Percentiles rank a stretch among this genome's conserved stretches.
Conservation (phyloP, 2,888 invertebrate species). For the Yponomeuta plumbellus region DNA sequence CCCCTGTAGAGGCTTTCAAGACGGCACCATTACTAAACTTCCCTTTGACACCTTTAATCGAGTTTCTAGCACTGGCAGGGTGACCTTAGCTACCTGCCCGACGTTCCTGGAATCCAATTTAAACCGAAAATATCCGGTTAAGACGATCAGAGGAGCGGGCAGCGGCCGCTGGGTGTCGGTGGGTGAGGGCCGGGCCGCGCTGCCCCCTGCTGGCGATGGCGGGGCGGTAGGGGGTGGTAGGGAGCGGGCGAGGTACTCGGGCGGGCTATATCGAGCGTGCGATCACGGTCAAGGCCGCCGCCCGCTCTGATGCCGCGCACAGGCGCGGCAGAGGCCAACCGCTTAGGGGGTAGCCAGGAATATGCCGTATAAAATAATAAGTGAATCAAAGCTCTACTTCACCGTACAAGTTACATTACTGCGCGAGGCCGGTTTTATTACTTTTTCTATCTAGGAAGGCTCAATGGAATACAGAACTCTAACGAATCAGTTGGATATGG, state of each 20-base stretch:
- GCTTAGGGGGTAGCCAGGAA: slow-evolving; percentile 1
- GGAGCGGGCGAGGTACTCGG: slow-evolving; percentile 39
- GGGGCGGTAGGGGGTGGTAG: slow-evolving; percentile 30
- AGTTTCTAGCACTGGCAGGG: not conserved
- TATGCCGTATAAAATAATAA: slow-evolving; percentile 1
- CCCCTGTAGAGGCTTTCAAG: not conserved
- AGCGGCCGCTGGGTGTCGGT: slow-evolving; percentile 23
- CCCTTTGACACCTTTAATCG: not conserved
- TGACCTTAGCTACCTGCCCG: not conserved
- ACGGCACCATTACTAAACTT: not conserved
- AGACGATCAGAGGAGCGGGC: slow-evolving; percentile 33
- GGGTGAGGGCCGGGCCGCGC: slow-evolving; percentile 17
- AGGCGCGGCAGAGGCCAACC: slow-evolving; percentile 40
- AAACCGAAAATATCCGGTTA: slow-evolving; percentile 38
- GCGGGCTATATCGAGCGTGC: slow-evolving; percentile 71
- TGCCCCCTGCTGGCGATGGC: slow-evolving; percentile 28
- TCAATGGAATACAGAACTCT: not conserved
- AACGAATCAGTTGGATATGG: slow-evolving; percentile 16
- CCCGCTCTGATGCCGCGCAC: slow-evolving; percentile 42
- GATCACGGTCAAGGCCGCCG: slow-evolving; percentile 72
- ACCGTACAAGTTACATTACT: not conserved
- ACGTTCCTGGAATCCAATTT: slow-evolving; percentile 9
- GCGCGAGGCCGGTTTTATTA: not conserved
- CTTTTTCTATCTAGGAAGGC: not conserved
- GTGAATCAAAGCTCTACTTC: not conserved